Evolutionary conservation across 2,113 vertebrate genomes (phyloP).

Genomic region (Camarhynchus parvulus): DNA sequence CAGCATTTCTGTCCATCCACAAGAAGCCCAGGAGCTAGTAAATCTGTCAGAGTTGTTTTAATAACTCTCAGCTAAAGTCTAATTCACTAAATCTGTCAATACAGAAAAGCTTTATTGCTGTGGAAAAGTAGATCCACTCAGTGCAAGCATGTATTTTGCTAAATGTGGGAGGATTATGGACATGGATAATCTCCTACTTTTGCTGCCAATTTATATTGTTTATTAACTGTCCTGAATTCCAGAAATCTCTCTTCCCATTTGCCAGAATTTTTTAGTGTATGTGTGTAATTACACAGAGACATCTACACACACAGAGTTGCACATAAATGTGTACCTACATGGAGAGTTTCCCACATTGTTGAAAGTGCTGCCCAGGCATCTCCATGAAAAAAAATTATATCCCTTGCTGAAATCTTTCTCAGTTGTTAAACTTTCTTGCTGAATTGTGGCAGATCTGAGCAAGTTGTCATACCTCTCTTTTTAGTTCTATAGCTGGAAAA

Average conservation of each 20-base stretch:
- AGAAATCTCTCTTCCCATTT: neutral
- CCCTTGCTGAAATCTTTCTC: neutral
- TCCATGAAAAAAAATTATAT: neutral
- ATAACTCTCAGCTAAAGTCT: conserved; percentile 54
- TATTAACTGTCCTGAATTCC: neutral
- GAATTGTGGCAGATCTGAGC: neutral
- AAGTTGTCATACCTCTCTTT: neutral
- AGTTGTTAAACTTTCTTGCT: neutral
- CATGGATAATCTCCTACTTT: neutral
- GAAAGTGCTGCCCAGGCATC: neutral
- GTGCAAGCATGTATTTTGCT: neutral
- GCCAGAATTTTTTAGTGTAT: neutral
- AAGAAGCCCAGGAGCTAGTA: conserved; percentile 36
- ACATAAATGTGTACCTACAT: neutral
- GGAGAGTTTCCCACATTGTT: neutral
- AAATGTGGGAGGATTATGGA: neutral
- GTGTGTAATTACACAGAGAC: neutral
- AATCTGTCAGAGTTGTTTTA: conserved; percentile 65
- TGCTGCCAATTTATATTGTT: neutral
- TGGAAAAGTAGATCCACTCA: conserved; percentile 29
- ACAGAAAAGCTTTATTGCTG: conserved; percentile 40
- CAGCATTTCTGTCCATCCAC: conserved; percentile 16
- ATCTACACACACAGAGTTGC: neutral
- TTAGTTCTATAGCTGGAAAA: neutral
- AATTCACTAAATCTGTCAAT: conserved; percentile 64